These are phyloP conservation scores for Centrocercus urophasianus DNA, from an alignment of 2,113 vertebrate genomes.

Conservation along the genomic window DNA sequence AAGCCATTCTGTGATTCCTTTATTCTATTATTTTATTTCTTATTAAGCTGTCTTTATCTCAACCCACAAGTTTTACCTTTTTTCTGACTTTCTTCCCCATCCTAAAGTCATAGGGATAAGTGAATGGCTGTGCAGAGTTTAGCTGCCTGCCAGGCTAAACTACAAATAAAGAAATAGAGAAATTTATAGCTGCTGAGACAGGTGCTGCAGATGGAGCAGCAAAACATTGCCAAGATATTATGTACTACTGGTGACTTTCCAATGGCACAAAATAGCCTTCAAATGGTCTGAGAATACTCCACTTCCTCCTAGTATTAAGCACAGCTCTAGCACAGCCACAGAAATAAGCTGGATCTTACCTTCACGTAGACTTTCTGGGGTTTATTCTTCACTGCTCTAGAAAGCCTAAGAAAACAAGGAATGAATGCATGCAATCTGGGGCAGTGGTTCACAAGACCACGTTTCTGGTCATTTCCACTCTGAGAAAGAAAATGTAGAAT, in stretches of 20 bases:
- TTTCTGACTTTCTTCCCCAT: background rate
- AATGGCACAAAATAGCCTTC: background rate
- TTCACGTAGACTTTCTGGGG: background rate
- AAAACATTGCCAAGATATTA: background rate
- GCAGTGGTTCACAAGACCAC: background rate
- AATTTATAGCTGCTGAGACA: background rate
- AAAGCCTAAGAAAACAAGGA: background rate
- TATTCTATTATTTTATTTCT: background rate
- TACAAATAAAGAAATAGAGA: background rate
- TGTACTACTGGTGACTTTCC: background rate
- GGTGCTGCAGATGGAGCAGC: background rate
- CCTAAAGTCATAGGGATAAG: background rate
- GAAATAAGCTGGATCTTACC: background rate
- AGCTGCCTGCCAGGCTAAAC: background rate
- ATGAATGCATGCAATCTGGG: background rate
- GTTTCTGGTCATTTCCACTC: background rate
- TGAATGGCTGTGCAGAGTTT: background rate
- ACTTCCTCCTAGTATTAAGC: background rate
- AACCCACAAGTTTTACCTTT: background rate
- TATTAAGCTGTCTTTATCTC: background rate
- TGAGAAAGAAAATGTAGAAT: background rate
- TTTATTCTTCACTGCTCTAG: background rate
- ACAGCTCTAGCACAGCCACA: background rate
- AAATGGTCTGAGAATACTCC: background rate
- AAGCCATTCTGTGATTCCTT: too few relatives aligned